Percentiles rank a stretch among this genome's conserved stretches.
These are phyloP conservation scores for Candoia aspera DNA, from an alignment of 2,113 vertebrate genomes.

Conservation along the genomic window DNA sequence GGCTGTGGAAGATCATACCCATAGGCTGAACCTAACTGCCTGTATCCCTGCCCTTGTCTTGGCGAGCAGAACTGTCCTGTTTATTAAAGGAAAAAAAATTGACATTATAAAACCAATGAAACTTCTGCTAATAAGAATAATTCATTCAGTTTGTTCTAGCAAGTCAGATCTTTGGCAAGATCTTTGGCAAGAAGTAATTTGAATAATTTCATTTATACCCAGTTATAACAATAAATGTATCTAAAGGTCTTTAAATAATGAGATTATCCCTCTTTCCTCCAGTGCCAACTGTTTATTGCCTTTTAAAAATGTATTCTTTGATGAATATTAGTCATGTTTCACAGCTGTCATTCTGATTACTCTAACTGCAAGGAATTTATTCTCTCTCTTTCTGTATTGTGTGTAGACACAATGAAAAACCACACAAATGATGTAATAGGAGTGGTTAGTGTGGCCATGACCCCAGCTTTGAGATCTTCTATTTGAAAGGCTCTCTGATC, in stretches of 20 bases:
- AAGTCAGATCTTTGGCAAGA: background rate
- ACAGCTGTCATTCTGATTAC: background rate
- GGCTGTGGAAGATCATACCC: background rate
- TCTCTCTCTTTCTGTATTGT: background rate
- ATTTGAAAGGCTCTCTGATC: background rate
- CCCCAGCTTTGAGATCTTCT: background rate
- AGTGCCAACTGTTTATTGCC: background rate
- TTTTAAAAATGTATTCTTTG: background rate
- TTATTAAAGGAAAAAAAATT: background rate
- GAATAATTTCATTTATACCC: background rate
- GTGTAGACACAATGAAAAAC: background rate
- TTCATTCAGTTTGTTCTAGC: background rate
- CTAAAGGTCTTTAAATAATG: background rate
- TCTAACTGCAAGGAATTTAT: background rate
- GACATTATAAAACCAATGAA: background rate
- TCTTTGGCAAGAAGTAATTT: background rate
- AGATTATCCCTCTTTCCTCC: background rate
- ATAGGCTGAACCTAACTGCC: background rate
- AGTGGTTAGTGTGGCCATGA: background rate
- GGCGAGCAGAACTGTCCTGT: background rate
- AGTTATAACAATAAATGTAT: background rate
- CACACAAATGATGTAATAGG: background rate
- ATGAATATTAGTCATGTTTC: background rate
- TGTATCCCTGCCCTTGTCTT: background rate
- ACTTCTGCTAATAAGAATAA: background rate